Base-by-base conservation (phyloP, 2,888 invertebrate species). In the Emesis russula region DNA sequence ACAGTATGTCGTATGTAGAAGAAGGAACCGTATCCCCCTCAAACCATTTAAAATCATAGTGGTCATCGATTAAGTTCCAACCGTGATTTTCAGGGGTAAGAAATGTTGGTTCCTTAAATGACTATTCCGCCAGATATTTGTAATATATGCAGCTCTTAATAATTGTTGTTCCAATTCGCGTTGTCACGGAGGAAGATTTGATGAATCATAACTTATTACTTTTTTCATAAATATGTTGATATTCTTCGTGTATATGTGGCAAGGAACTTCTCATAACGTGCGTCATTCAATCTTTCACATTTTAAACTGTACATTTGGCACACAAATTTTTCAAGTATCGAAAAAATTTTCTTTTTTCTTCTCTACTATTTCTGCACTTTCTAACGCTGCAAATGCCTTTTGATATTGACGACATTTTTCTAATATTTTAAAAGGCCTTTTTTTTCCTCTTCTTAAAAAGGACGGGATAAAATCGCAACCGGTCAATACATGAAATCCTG, bases 361-460 rank as follows among this genome's bases (percentile, higher is more conserved):
- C 73, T 44, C 73, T 74, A 74, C 38, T 74, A 44, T 74, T 74
- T 74, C 73, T 25, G 44, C 7, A 74, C 18, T 76, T 75, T 58
- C 75, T 53, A 75, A 53, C 33, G 75, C 73, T 73, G 73, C 41
- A 73, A 73, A 73, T 73, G 73, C 73, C 11, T 73, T 73, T 18
- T 44, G 73, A 73, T n/a, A 41, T 5, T 58, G 18, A 58, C 0
- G 25, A 25, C 25, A 25, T 25, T 25, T 25, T 25, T 25, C 1
- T 25, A 25, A 25, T 25, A 25, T 25, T 25, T 25, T 25, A 25
- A 25, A 25, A 25, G 25, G 25, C 25, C 25, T 25, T 25, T 38
- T 38, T 36, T 38, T 38, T 38, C 36, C 36, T 3, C 36, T 38
- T 38, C 36, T 38, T 38, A 38, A 38, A 38, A 38, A 38, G 6